phyloP scores from a whole-genome alignment of 1,140 invertebrate genomes.

The Bombus waltoni region DNA sequence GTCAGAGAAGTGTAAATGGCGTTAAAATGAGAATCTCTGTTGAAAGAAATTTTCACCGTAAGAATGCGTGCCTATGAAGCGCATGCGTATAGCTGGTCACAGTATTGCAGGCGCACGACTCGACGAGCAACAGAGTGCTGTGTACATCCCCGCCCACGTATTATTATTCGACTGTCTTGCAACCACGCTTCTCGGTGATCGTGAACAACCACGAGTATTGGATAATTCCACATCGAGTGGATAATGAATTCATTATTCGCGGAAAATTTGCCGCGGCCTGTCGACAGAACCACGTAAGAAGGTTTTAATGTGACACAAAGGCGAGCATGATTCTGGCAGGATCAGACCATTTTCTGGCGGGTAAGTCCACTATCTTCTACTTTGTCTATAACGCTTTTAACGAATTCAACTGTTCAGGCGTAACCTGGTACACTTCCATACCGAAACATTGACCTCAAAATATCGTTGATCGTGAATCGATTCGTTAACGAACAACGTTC shows the following conservation, averaged over 20 bases:
- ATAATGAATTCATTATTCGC: constrained; percentile 71
- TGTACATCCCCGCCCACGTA: constrained; percentile 80
- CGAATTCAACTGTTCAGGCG: not conserved
- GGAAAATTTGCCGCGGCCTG: constrained; percentile 3
- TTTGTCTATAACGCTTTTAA: not conserved
- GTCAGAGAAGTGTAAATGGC: not conserved
- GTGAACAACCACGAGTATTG: constrained; percentile 23
- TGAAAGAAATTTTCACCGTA: not conserved
- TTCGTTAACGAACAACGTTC: not conserved
- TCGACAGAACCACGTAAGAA: constrained; percentile 67
- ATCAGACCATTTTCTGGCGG: constrained; percentile 82
- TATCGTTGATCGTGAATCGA: not conserved
- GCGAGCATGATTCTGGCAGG: constrained; percentile 82
- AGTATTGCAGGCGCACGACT: constrained; percentile 75
- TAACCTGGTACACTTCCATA: not conserved
- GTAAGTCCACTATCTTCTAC: constrained; percentile 80
- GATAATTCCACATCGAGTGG: constrained; percentile 14
- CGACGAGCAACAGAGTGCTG: constrained; percentile 80
- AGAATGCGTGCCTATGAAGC: constrained; percentile 28
- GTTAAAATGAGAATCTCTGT: constrained; percentile 3
- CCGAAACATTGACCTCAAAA: not conserved
- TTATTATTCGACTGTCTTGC: constrained; percentile 77
- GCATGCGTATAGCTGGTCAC: constrained; percentile 66
- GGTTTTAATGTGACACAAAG: constrained; percentile 59
- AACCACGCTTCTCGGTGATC: constrained; percentile 73